Conservation (phyloP, 2,797 vertebrate genomes). For the Coreius guichenoti region DNA sequence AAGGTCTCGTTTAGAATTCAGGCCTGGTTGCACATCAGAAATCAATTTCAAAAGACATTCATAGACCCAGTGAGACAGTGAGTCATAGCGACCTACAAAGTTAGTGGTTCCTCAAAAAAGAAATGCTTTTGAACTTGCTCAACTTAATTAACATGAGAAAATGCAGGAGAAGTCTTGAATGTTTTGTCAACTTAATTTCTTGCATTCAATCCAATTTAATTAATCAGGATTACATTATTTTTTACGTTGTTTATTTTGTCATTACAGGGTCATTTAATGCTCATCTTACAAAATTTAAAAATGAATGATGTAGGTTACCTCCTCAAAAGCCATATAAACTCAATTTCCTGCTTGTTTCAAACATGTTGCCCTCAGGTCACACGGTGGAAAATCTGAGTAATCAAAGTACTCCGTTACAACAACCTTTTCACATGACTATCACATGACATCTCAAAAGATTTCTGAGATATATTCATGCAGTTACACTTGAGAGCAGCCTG, state of each 20-base stretch:
- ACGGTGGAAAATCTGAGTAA: slow-evolving; percentile 66
- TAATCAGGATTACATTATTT: too few species aligned
- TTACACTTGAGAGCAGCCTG: background rate
- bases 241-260: slow-evolving; percentile 34
- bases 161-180: background rate
- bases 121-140: background rate
- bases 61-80: background rate
- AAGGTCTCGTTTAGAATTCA: background rate
- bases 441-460: background rate
- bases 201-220: background rate
- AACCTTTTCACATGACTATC: background rate
- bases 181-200: background rate
- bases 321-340: slow-evolving; percentile 38
- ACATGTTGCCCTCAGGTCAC: slow-evolving; percentile 65
- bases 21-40: background rate
- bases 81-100: background rate
- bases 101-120: background rate
- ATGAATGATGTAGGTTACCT: slow-evolving; percentile 63
- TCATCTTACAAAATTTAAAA: slow-evolving; percentile 60
- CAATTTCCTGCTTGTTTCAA: slow-evolving; percentile 61
- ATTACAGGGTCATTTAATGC: slow-evolving; percentile 30
- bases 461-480: background rate
- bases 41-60: background rate
- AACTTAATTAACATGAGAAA: background rate
- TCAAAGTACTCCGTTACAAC: slow-evolving; percentile 60